phyloP scores from a whole-genome alignment of 2,797 vertebrate species.

The Rhabdomys pumilio region DNA sequence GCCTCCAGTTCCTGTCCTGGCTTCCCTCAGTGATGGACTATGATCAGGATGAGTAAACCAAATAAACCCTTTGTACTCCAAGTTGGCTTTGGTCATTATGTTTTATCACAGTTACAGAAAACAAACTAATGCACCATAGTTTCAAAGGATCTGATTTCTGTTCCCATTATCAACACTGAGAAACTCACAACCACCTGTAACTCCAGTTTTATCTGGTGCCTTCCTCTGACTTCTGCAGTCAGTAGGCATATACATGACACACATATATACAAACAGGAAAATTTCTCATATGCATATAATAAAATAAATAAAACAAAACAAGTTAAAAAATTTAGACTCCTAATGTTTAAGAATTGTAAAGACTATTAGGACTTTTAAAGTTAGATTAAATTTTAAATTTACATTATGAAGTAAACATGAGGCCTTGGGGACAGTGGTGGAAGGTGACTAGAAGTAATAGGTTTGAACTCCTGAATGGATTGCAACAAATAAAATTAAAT shows the following conservation, averaged over 20 bases:
- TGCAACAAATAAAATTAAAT: neutral
- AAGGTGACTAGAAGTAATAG: neutral
- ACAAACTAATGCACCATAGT: neutral
- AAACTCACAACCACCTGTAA: neutral
- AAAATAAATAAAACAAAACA: neutral
- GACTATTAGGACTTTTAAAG: neutral
- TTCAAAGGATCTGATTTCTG: neutral
- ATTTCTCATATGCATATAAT: neutral
- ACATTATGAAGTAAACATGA: neutral
- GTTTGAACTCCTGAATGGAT: neutral
- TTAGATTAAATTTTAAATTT: neutral
- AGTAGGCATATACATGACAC: neutral
- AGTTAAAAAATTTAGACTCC: neutral
- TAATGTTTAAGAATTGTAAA: too few species aligned
- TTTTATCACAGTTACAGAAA: neutral
- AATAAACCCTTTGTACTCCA: neutral
- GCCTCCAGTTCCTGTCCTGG: too few species aligned
- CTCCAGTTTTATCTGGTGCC: neutral
- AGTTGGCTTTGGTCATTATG: neutral
- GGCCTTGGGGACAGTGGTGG: neutral
- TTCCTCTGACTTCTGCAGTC: neutral
- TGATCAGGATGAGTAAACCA: neutral
- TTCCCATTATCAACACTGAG: neutral
- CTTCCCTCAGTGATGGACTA: neutral
- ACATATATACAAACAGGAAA: neutral